Percentiles rank a stretch among this genome's conserved stretches.
Evolutionary conservation across 2,113 vertebrate species (phyloP).

Genomic region (Mesitornis unicolor): DNA sequence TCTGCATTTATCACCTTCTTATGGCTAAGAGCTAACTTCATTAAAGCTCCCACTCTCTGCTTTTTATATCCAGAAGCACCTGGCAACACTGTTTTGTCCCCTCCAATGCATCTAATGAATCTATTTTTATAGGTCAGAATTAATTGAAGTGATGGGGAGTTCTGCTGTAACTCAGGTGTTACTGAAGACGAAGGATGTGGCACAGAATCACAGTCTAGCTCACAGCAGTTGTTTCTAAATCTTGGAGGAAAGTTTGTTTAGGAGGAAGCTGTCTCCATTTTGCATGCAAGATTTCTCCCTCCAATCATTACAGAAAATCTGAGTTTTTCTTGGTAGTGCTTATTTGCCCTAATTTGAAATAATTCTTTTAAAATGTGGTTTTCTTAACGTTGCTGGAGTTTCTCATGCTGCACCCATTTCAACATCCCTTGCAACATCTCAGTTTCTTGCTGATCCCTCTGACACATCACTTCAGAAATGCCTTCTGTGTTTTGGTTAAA

Average conservation of each 20-base stretch:
- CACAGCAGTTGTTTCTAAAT: background rate
- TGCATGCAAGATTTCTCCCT: background rate
- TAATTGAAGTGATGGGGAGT: background rate
- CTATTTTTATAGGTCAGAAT: background rate
- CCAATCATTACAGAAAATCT: background rate
- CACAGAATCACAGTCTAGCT: background rate
- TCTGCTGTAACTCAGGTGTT: background rate
- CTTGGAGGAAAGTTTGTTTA: background rate
- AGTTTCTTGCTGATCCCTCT: background rate
- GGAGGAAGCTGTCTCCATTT: background rate
- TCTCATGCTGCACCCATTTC: background rate
- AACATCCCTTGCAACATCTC: background rate
- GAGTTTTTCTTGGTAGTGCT: background rate
- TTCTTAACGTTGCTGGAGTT: background rate
- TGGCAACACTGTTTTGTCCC: background rate
- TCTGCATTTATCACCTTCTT: background rate
- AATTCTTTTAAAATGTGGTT: background rate
- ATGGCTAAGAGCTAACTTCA: background rate
- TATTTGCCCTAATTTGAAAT: background rate
- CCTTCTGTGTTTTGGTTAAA: background rate
- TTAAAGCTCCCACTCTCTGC: background rate
- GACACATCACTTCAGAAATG: background rate
- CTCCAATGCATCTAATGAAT: background rate
- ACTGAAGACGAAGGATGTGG: background rate
- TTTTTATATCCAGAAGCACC: constrained; percentile 9